A percentile compares a stretch with the other conserved stretches of the same genome.
Conservation (phyloP, 2,797 vertebrate genomes). For the Passerculus sandwichensis region DNA sequence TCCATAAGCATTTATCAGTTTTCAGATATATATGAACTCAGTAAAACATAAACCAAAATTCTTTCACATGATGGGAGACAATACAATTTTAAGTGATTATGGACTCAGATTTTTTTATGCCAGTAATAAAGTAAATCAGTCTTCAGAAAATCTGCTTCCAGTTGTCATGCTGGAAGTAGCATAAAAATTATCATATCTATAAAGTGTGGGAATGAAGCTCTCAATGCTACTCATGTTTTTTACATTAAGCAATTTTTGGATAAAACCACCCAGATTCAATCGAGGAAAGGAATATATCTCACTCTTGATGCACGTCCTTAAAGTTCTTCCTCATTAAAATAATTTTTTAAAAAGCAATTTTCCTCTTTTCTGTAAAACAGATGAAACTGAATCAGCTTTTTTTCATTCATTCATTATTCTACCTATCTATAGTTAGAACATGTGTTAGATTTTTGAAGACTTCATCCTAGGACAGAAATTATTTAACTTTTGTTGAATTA, state of each 20-base stretch:
- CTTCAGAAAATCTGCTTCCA: background rate
- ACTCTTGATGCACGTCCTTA: background rate
- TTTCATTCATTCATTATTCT: background rate
- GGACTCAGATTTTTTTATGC: background rate
- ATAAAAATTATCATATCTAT: background rate
- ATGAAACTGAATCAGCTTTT: background rate
- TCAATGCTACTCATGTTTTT: background rate
- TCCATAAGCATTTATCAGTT: background rate
- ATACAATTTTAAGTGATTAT: background rate
- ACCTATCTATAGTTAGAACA: background rate
- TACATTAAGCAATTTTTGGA: background rate
- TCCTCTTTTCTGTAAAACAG: background rate
- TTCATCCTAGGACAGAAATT: background rate
- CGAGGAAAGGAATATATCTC: background rate
- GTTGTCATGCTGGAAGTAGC: background rate
- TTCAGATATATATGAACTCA: background rate
- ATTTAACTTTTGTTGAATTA: background rate
- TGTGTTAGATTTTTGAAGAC: background rate
- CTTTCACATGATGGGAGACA: background rate
- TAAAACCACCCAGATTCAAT: background rate
- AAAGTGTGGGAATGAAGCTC: background rate
- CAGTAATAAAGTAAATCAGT: background rate
- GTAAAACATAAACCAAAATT: background rate
- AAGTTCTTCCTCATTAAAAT: background rate
- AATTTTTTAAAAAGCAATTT: background rate